These are phyloP conservation scores for Esox niger DNA, from an alignment of 2,113 vertebrate genomes.

Conservation along the genomic window DNA sequence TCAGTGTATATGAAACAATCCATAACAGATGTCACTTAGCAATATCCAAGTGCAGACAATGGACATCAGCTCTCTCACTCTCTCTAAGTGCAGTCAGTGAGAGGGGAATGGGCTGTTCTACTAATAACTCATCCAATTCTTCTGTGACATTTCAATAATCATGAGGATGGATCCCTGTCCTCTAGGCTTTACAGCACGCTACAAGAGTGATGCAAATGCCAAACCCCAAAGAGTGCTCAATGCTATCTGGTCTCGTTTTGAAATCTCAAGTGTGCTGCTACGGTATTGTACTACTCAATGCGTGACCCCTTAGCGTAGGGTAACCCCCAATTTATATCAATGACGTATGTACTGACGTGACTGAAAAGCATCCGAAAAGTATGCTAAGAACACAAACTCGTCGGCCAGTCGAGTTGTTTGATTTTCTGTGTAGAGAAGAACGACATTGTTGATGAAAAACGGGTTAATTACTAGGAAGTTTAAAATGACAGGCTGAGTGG, in stretches of 20 bases:
- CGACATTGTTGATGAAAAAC: too few species aligned
- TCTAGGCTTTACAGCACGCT: constrained; percentile 29
- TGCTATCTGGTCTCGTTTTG: constrained; percentile 19
- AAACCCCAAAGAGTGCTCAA: constrained; percentile 24
- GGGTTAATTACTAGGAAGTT: too few species aligned
- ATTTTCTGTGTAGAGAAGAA: too few species aligned
- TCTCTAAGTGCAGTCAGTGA: not conserved
- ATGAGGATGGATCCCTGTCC: constrained; percentile 28
- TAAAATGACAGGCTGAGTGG: too few species aligned
- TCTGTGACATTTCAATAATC: constrained; percentile 59
- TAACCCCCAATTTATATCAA: too few species aligned
- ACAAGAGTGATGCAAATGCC: constrained; percentile 39
- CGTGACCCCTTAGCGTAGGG: too few species aligned
- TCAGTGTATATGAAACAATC: constrained; percentile 68
- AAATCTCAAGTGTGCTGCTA: constrained; percentile 6
- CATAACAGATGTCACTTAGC: constrained; percentile 77
- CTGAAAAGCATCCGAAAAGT: too few species aligned
- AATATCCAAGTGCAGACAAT: constrained; percentile 63
- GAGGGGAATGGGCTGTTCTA: constrained; percentile 5
- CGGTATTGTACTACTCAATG: constrained; percentile 5
- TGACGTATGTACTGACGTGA: too few species aligned
- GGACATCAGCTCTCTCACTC: constrained; percentile 45
- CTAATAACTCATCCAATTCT: constrained; percentile 39
- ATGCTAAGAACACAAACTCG: too few species aligned
- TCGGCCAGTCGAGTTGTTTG: too few species aligned